Base-by-base conservation (phyloP, 2,113 vertebrate genomes). In the Platichthys flesus region DNA sequence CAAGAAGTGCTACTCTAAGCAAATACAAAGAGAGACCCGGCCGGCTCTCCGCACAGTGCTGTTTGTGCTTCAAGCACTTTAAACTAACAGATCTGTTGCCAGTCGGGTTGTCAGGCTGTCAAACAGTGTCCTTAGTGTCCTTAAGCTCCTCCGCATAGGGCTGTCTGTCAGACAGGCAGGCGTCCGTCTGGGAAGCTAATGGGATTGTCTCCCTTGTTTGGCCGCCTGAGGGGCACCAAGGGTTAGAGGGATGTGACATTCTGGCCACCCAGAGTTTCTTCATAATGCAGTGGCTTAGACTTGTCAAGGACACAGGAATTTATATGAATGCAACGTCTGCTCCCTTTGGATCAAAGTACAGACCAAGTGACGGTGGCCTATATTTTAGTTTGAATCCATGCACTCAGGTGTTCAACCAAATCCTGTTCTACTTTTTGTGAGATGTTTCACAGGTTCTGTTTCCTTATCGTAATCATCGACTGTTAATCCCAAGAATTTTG, bases 211-310 rank as follows among this genome's bases (percentile, higher is more conserved):
- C 78, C 56, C 83, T 74, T 81, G 88, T 92, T 91, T 79, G 79
- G 84, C 85, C 9, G 72, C 86, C 81, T 86, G 54, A 70, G 77
- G 72, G 72, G 66, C 76, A 82, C 70, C 62, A 79, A 54, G 83
- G 89, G 91, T 92, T 88, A 14, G 92, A 90, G 94, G 89, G 86
- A 89, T 82, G 67, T 76, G 74, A 92, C 94, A 95, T 93, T 89
- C 88, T 93, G 93, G 90, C 90, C 85, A 85, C 89, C 89, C 92
- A 69, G 45, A 63, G 69, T 45, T 77, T 77, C 52, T 42, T 67
- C 61, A 65, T 79, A 26, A 40, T 40, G 31, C 31, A 31, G 31
- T 31, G 31, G 31, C 31, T 31, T 31, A 31, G 45, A 60, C 37
- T 59, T 75, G 73, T 81, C 79, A 81, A 89, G 86, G 83, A 82